Percentiles rank a stretch among this genome's conserved stretches.
Evolutionary conservation across 2,888 invertebrate genomes (phyloP).

Genomic region (Bursaphelenchus okinawaensis): DNA sequence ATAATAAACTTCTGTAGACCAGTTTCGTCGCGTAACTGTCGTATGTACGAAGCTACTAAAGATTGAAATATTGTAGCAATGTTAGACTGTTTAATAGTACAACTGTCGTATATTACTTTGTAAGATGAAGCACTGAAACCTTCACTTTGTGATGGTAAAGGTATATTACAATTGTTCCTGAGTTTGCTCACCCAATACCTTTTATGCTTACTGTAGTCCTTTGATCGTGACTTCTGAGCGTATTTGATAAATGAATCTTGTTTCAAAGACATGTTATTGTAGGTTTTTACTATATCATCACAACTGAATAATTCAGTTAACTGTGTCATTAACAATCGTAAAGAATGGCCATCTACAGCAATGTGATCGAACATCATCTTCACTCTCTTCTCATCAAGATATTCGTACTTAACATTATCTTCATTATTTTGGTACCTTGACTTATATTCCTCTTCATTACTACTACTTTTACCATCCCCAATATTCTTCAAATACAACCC

Average conservation of each 20-base stretch:
- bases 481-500: neutral
- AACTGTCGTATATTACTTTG: too few relatives aligned
- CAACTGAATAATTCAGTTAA: conserved; percentile 8
- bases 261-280: too few relatives aligned
- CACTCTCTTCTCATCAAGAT: neutral
- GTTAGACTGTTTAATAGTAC: too few relatives aligned
- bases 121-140: too few relatives aligned
- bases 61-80: conserved; percentile 14
- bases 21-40: conserved; percentile 9
- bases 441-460: too few relatives aligned
- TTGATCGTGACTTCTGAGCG: neutral
- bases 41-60: conserved; percentile 18
- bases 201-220: neutral
- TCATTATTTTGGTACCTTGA: too few relatives aligned
- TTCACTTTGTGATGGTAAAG: too few relatives aligned
- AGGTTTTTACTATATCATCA: neutral
- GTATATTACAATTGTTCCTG: too few relatives aligned
- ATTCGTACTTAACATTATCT: neutral
- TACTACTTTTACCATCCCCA: too few relatives aligned
- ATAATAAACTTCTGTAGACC: conserved; percentile 7
- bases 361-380: conserved; percentile 21
- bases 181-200: neutral
- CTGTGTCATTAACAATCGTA: conserved; percentile 1
- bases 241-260: neutral
- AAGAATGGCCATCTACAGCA: conserved; percentile 28